Base-by-base conservation (phyloP, 1,140 invertebrate genomes). In the Drosophila asahinai region DNA sequence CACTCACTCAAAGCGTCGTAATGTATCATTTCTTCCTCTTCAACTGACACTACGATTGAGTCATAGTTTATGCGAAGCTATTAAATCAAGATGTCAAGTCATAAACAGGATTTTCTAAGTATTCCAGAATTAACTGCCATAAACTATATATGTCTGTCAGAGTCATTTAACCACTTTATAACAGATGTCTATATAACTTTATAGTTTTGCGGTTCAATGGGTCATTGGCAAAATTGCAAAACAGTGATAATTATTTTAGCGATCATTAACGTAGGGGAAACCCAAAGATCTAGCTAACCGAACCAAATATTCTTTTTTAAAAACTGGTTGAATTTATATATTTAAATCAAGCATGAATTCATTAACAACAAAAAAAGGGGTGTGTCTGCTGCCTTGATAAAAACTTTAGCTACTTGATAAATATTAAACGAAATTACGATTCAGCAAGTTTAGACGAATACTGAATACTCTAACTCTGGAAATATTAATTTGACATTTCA, bases 1-100 rank as follows among this genome's bases (percentile, higher is more conserved):
- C 66, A 66, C 30, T 70, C 47, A 76, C 47, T 63, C 52, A 52
- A 60, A 67, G 25, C 38, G 54, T 67, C 62, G 61, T 59, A 77
- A 57, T 68, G 57, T 54, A 15, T 67, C 38, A 60, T 27, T 55
- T 47, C 57, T 42, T 38, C 51, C 48, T 48, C 62, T 70, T 68
- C 7, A n/a, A 63, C 30, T 48, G 22, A 27, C 14, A 59, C 49
- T 45, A 57, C 12, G 14, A 3, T 33, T 60, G 42, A 77, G 36
- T 68, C 54, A 76, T 27, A 25, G 63, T 68, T 70, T 43, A 54
- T 19, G 54, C 66, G 66, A n/a, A 17, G n/a, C 15, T 67, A 0
- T 12, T n/a, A 19, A 43, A n/a, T 22, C n/a, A 12, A 42, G 62
- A 45, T 25, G 40, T 17, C 33, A 36, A 11, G 9, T n/a, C n/a